Base-by-base conservation (phyloP, 1,140 invertebrate species). In the Zophobas morio region DNA sequence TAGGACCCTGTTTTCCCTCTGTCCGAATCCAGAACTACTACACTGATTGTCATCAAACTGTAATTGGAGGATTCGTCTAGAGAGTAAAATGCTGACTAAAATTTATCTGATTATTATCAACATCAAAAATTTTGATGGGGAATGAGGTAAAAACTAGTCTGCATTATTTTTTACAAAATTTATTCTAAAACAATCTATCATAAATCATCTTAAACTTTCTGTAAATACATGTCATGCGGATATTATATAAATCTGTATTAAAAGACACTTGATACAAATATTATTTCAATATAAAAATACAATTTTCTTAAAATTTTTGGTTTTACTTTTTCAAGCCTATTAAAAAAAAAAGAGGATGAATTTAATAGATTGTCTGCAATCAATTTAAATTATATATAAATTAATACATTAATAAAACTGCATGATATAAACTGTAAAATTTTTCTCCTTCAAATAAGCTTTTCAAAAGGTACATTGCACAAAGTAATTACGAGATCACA, bases 401-500 rank as follows among this genome's bases (percentile, higher is more conserved):
- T 20, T 20, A 20, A 20, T 20, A 20, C 20, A 20, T 20, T 20
- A 20, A 20, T 20, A 20, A 20, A 20, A 20, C 20, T 20, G 20
- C 20, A 20, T 20, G 20, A 20, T 20, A 20, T 20, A 20, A 20
- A 20, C 49, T n/a, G 6, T 51, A 51, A 51, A 51, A 51, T 20
- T 51, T 5, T 2, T 20, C 4, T 20, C 20, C 20, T 36, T 63
- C 57, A 63, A 63, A 60, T 37, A 63, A 51, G 49, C 49, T 20
- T 51, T 20, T 6, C 6, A 60, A 60, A 60, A 8, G 20, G 57
- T 60, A 72, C 70, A 72, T 72, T 72, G 70, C 70, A 72, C 70
- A 72, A 72, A 36, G 35, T 51, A 51, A 34, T 39, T 72, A 71
- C 51, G 70, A 72, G 70, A 72, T 72, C 70, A 72, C 47, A 49